Base-by-base conservation (phyloP, 2,113 vertebrate genomes). In the Hemichromis elongatus region DNA sequence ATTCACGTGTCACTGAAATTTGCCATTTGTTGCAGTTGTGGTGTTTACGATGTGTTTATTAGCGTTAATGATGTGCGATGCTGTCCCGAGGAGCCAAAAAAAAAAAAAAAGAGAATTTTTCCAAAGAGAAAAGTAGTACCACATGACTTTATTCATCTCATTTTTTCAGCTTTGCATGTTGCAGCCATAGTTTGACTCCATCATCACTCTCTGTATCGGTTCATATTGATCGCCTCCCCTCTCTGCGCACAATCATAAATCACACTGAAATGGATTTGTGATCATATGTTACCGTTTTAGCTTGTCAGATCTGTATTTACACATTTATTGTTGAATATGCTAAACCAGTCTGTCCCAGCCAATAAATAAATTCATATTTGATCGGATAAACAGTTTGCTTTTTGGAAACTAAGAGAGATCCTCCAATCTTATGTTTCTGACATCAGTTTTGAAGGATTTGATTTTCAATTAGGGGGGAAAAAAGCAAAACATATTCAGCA, bases 11-110 rank as follows among this genome's bases (percentile, higher is more conserved):
- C 68, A 2, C 68, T 73, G 68, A 73, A 73, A 73, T 28, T 47
- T 19, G 4, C 24, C 3, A 26, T 50, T 47, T 47, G 42, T 50
- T 28, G 42, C 42, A 75, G 16, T 7, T 75, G 68, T 5, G 10
- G 42, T 12, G 56, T 88, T 88, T 77, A 91, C 55, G 33, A 24
- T 4, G 84, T 87, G 84, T 77, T 83, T 81, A 83, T 53, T 83
- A 52, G 33, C 10, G 12, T 68, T 91, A 68, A 84, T 42, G 28
- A 88, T n/a, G 89, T 92, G 86, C 0, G 3, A 80, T 56, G 45
- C 9, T 6, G 4, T 59, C 37, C 19, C 3, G 2, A 24, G n/a
- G 79, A 87, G 84, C 86, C 82, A 90, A 79, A 37, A 63, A 59
- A 90, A 79, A 37, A 63, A 59, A 7, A 35, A n/a, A 70, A 6